Conservation (phyloP, 2,797 vertebrate species). For the Anniella stebbinsi region DNA sequence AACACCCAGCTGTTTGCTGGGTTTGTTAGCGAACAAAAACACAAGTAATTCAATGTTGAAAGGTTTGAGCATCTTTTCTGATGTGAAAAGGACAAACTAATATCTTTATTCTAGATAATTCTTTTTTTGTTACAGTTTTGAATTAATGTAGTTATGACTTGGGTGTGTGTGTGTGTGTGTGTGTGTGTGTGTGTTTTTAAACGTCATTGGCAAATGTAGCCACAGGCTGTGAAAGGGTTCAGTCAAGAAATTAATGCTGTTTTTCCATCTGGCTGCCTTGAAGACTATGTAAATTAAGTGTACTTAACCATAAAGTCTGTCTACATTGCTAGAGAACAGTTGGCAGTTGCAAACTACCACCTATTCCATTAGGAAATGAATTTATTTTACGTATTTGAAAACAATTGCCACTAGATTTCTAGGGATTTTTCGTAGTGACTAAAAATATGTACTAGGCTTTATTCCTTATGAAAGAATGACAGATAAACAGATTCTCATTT, state of each 20-base stretch:
- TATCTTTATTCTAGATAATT: neutral
- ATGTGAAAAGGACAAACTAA: neutral
- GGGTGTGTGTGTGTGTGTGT: no score
- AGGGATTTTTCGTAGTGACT: slow-evolving; percentile 17
- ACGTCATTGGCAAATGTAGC: neutral
- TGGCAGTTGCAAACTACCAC: slow-evolving; percentile 21
- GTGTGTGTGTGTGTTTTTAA: neutral
- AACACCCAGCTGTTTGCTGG: neutral
- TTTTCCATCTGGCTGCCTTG: slow-evolving; percentile 57
- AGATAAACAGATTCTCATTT: neutral
- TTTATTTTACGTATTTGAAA: slow-evolving; percentile 23
- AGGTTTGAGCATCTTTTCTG: neutral
- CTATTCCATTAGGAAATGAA: slow-evolving; percentile 28
- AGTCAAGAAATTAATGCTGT: slow-evolving; percentile 53
- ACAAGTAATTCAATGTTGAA: neutral
- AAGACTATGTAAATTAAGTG: slow-evolving; percentile 59
- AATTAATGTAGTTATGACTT: rapidly evolving
- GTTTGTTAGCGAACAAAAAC: neutral
- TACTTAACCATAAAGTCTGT: slow-evolving; percentile 38
- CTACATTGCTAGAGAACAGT: neutral
- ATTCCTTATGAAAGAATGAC: neutral
- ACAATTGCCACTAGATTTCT: neutral
- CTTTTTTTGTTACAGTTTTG: neutral
- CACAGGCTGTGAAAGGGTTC: slow-evolving; percentile 38
- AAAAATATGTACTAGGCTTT: neutral